phyloP scores from a whole-genome alignment of 2,113 vertebrate species.

The Martes martes region DNA sequence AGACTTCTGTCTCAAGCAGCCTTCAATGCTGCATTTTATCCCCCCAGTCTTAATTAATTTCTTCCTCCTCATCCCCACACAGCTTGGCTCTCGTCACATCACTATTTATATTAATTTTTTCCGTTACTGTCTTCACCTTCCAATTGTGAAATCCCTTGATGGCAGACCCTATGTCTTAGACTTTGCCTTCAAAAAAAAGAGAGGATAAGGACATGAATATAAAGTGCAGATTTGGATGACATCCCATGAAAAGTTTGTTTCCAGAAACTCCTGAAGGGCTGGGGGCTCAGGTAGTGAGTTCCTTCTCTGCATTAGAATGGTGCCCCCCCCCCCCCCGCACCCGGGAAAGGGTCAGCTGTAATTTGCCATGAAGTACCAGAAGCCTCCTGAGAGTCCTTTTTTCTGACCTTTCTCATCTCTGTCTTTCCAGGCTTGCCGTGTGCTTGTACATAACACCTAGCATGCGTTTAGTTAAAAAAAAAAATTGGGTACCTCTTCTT shows the following conservation, averaged over 20 bases:
- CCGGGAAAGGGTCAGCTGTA: neutral
- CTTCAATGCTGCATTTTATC: neutral
- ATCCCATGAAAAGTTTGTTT: neutral
- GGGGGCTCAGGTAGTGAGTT: neutral
- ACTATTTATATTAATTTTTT: neutral
- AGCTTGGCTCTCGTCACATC: neutral
- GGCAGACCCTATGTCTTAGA: neutral
- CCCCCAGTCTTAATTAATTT: neutral
- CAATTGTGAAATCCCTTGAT: neutral
- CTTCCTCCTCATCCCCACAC: neutral
- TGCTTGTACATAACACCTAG: neutral
- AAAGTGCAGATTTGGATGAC: neutral
- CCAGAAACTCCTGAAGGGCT: neutral
- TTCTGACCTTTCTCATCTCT: neutral
- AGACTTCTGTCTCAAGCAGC: neutral
- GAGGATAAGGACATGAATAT: neutral
- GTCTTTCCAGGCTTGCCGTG: neutral
- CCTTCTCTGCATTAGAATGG: neutral
- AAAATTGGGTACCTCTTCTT: neutral
- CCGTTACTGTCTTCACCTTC: neutral
- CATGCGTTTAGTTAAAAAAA: neutral
- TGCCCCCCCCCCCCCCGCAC: too few relatives aligned
- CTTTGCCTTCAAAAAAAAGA: neutral
- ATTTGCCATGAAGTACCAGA: neutral
- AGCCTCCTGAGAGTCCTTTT: neutral